Evolutionary conservation across 2,888 invertebrate species (phyloP), one percentile per base, ranked within the genome.

Genomic region (Amiota mariae): DNA sequence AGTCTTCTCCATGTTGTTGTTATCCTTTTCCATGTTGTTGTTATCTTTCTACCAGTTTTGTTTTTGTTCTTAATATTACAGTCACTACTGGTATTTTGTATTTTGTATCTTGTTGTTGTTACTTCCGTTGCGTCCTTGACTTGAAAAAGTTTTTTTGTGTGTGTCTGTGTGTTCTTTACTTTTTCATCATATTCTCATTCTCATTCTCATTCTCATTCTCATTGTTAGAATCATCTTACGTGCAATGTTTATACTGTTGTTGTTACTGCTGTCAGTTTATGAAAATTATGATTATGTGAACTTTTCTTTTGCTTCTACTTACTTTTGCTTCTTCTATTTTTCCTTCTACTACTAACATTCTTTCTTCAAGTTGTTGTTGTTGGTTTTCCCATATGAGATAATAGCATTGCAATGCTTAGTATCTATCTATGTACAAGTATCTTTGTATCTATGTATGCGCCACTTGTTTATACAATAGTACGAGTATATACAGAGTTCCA

Each of bases 261-360:
- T 59, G 15, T 18, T 59, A 20, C 18, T 18, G 59, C 59, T 59
- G 59, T 64, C 47, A 47, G 46, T 20, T 64, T 68, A 51, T 68
- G 15, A 68, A 68, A 68, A 51, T 68, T 68, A 54, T 68, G 67
- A 68, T 68, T 68, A 68, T 68, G 67, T 68, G 51, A 68, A 68
- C 20, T 67, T 46, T 67, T 49, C 15, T 63, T 24, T 46, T 63
- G 10, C 36, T 51, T 12, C 54, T 54, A 36, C 51, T 68, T 24
- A 36, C 49, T 66, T 49, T 54, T 48, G 2, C 49, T 20, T 49
- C 12, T n/a, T 20, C 12, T 64, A 11, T 64, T n/a, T n/a, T n/a
- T n/a, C n/a, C n/a, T n/a, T n/a, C n/a, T n/a, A n/a, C n/a, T n/a
- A n/a, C n/a, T n/a, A n/a, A n/a, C n/a, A 13, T 64, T 13, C 11